Evolutionary conservation across 2,888 invertebrate genomes (phyloP).

Genomic region (Nomada lathburiana): DNA sequence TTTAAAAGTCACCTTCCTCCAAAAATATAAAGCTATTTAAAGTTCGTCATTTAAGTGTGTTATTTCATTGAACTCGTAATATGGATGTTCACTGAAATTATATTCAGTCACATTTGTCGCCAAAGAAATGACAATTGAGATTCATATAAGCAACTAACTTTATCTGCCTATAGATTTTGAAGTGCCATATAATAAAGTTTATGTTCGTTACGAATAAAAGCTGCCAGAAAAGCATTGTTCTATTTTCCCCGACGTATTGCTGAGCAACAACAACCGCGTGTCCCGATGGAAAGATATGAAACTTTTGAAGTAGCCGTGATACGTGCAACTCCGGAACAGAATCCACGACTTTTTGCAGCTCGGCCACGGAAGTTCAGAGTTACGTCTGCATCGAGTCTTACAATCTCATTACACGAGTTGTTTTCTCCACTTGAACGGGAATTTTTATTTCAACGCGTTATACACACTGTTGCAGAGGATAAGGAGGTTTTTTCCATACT

Average conservation of each 20-base stretch:
- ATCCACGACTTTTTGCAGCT: constrained; percentile 31
- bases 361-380: constrained; percentile 37
- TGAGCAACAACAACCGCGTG: neutral
- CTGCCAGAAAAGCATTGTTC: neutral
- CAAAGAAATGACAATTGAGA: neutral
- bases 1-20: too few relatives aligned
- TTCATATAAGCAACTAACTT: neutral
- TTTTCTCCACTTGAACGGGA: neutral
- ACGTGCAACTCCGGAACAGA: constrained; percentile 11
- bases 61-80: too few relatives aligned
- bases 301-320: constrained; percentile 28
- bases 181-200: too few relatives aligned
- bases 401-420: neutral
- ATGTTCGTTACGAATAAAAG: neutral
- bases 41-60: too few relatives aligned
- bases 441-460: too few relatives aligned
- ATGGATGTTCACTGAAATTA: too few relatives aligned
- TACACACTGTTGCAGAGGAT: too few relatives aligned
- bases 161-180: too few relatives aligned
- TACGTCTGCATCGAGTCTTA: constrained; percentile 45
- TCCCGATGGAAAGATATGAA: constrained; percentile 22
- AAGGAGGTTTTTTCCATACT: too few relatives aligned
- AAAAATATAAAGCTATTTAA: too few relatives aligned
- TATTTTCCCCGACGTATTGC: neutral
- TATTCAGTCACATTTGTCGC: too few relatives aligned